A percentile compares a stretch with the other conserved stretches of the same genome.
These are phyloP conservation scores for Rhincodon typus DNA, from an alignment of 2,797 vertebrate genomes.

Conservation along the genomic window DNA sequence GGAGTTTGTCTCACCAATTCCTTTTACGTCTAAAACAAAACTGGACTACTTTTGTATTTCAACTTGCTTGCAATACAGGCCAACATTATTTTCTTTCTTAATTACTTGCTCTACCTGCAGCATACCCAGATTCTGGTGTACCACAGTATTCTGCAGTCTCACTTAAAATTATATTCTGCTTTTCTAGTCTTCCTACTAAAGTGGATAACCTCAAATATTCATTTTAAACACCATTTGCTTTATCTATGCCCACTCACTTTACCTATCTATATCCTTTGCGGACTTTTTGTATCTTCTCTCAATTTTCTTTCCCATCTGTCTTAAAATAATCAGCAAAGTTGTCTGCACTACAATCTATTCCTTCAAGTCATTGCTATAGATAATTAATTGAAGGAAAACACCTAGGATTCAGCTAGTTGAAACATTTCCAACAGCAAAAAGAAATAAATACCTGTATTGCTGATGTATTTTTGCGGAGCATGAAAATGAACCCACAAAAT, in stretches of 20 bases:
- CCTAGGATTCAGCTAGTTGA: no score
- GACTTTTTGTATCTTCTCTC: neutral
- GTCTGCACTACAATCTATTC: no score
- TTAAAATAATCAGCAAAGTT: neutral
- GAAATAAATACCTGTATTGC: conserved; percentile 65
- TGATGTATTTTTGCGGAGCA: conserved; percentile 69
- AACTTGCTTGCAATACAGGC: neutral
- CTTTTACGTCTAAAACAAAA: neutral
- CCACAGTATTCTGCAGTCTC: neutral
- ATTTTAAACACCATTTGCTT: neutral
- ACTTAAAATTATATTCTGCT: neutral
- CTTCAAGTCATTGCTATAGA: neutral
- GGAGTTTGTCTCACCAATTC: neutral
- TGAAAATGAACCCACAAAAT: conserved; percentile 85
- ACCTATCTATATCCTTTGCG: neutral
- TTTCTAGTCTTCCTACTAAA: neutral
- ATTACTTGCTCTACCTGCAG: no score
- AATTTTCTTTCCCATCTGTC: neutral
- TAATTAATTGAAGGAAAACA: neutral
- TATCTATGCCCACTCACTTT: neutral
- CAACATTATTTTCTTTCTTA: no score
- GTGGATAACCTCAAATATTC: neutral
- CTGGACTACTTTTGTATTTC: neutral
- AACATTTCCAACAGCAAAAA: conserved; percentile 31
- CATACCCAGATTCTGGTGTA: neutral